Base-by-base conservation (phyloP, 2,113 vertebrate species). In the Hiodon alosoides region DNA sequence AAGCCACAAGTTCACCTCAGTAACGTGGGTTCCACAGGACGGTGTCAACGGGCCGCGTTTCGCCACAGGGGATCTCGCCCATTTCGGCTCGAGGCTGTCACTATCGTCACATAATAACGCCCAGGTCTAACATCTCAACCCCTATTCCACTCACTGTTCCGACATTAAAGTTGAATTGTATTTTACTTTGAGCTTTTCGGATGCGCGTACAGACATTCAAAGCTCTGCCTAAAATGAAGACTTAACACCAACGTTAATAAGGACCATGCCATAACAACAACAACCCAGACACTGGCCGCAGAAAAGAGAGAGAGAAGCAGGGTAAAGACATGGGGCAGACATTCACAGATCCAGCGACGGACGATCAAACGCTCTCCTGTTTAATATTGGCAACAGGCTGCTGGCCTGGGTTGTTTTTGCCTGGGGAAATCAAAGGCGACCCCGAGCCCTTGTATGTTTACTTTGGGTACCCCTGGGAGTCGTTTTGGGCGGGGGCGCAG, bases 341-440 rank as follows among this genome's bases (percentile, higher is more conserved):
- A 59, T 48, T 59, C 17, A 48, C 46, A 71, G 55, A 58, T 31
- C 10, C 31, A 47, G 11, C 46, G 55, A 46, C 55, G 7, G 46
- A 31, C 6, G 57, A 71, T 71, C 55, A 59, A 71, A 71, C 55
- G 57, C 55, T 60, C 70, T 71, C 70, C 13, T 7, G 9, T 71
- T 71, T 71, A 54, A 48, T 71, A 71, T 71, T 71, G 46, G 70
- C 54, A 59, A 47, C 14, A 59, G 50, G 46, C 54, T 71, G 70
- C n/a, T 71, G 17, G 17, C 16, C 31, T 54, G 69, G 47, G 54
- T 71, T 71, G 70, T 71, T 71, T 71, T 59, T 52, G 67, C 67
- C 53, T 52, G 46, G 70, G 60, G 70, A 57, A 60, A 71, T 59
- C 55, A 59, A 71, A 71, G 70, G 9, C 70, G 2, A 13, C 55